Conservation (phyloP, 1,140 invertebrate species). For the Latrodectus geometricus region DNA sequence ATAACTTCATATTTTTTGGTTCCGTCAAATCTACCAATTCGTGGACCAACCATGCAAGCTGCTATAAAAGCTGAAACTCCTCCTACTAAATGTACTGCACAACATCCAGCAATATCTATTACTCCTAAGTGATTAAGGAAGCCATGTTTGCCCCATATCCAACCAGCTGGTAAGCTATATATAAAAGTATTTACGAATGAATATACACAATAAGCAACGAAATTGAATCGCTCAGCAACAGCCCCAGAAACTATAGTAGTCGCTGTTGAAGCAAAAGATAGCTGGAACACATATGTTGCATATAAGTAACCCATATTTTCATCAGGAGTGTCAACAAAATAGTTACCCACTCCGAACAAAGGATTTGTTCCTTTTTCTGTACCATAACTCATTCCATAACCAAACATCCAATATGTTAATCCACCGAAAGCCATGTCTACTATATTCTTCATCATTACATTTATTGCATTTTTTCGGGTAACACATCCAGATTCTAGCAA, state of each 20-base stretch:
- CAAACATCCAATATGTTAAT: constrained; percentile 93
- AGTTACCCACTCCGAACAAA: constrained; percentile 75
- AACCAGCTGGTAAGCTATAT: constrained; percentile 91
- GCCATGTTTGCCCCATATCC: constrained; percentile 88
- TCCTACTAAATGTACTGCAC: constrained; percentile 87
- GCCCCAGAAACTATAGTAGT: constrained; percentile 86
- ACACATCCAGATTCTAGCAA: constrained; percentile 93
- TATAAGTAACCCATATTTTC: constrained; percentile 65
- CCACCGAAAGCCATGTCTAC: constrained; percentile 93
- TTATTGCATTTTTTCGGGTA: constrained; percentile 92
- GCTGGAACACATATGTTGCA: constrained; percentile 71
- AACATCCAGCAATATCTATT: constrained; percentile 85
- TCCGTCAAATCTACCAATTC: constrained; percentile 85
- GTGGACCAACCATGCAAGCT: constrained; percentile 88
- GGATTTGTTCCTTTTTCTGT: constrained; percentile 75
- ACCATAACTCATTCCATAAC: constrained; percentile 92
- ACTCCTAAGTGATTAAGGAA: constrained; percentile 84
- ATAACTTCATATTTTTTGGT: constrained; percentile 80
- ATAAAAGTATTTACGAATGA: constrained; percentile 89
- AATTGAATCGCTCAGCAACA: constrained; percentile 91
- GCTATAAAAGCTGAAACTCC: constrained; percentile 83
- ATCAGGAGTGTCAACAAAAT: constrained; percentile 70
- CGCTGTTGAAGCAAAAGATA: constrained; percentile 90
- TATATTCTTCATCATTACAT: constrained; percentile 97
- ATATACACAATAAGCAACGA: constrained; percentile 90